These are phyloP conservation scores for Acanthopagrus latus DNA, from an alignment of 2,797 vertebrate species.

Conservation along the genomic window DNA sequence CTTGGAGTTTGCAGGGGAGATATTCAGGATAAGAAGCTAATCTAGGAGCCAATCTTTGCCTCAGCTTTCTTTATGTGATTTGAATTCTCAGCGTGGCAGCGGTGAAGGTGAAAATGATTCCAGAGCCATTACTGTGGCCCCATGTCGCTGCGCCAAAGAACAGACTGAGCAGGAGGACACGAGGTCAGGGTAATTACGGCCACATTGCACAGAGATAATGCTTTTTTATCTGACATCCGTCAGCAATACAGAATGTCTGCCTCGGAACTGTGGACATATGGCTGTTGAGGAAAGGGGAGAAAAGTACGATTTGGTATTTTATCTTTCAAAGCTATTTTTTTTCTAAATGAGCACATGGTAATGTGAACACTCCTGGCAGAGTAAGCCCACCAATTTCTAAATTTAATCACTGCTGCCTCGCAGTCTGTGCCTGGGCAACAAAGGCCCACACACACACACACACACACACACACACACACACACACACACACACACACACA, in stretches of 20 bases:
- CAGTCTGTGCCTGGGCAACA: slow-evolving; percentile 29
- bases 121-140: slow-evolving; percentile 62
- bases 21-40: slow-evolving; percentile 68
- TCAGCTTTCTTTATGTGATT: slow-evolving; percentile 58
- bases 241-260: slow-evolving; percentile 49
- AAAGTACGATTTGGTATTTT: slow-evolving; percentile 41
- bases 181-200: slow-evolving; percentile 70
- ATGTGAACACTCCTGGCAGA: slow-evolving; percentile 58
- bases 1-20: slow-evolving; percentile 52
- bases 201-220: slow-evolving; percentile 54
- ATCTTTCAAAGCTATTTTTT: slow-evolving; percentile 58
- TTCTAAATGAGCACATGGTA: slow-evolving; percentile 50
- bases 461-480: slow-evolving; percentile 14
- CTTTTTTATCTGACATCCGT: slow-evolving; percentile 44
- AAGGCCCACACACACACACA: slow-evolving; percentile 3
- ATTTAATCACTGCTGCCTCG: slow-evolving; percentile 52
- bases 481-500: slow-evolving; percentile 21
- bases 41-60: slow-evolving; percentile 65
- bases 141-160: slow-evolving; percentile 58
- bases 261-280: slow-evolving; percentile 46
- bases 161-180: slow-evolving; percentile 60
- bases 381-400: slow-evolving; percentile 53
- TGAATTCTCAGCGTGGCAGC: slow-evolving; percentile 69
- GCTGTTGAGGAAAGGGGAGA: slow-evolving; percentile 14
- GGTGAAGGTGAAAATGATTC: slow-evolving; percentile 75